phyloP scores from a whole-genome alignment of 2,113 vertebrate genomes.

The Steatornis caripensis region DNA sequence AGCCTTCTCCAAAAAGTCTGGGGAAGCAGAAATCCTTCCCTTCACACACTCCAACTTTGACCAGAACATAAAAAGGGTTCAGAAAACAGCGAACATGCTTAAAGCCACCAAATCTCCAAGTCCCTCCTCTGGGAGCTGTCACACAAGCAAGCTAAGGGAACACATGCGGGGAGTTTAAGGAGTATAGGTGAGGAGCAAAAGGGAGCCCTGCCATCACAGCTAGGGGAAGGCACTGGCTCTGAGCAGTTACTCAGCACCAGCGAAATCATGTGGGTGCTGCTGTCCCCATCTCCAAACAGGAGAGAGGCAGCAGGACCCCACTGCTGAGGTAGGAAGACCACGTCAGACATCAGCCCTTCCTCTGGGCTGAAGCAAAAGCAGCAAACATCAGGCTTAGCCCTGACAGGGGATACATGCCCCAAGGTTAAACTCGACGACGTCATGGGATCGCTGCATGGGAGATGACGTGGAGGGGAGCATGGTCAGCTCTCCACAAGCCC shows the following conservation, averaged over 20 bases:
- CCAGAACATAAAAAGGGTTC: not conserved
- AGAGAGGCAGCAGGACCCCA: rapidly evolving
- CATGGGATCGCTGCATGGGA: rapidly evolving
- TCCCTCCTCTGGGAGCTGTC: rapidly evolving
- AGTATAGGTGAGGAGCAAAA: too few relatives aligned
- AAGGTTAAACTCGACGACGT: rapidly evolving
- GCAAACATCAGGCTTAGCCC: not conserved
- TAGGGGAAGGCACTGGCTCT: not conserved
- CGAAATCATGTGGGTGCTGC: not conserved
- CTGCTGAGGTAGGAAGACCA: rapidly evolving
- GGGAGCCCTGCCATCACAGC: not conserved
- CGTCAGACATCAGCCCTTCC: too few relatives aligned
- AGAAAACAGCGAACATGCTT: rapidly evolving
- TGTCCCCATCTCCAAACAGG: rapidly evolving
- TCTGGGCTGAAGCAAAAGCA: not conserved
- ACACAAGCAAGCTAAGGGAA: not conserved
- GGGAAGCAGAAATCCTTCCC: not conserved
- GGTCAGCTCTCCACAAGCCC: not conserved
- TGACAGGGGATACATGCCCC: rapidly evolving
- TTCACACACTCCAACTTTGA: not conserved
- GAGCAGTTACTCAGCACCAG: too few relatives aligned
- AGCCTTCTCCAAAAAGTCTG: not conserved
- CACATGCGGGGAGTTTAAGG: rapidly evolving
- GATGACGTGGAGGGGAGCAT: rapidly evolving
- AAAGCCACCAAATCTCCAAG: too few relatives aligned